These are phyloP conservation scores for Eupeodes latifasciatus DNA, from an alignment of 2,888 invertebrate genomes.

Conservation along the genomic window DNA sequence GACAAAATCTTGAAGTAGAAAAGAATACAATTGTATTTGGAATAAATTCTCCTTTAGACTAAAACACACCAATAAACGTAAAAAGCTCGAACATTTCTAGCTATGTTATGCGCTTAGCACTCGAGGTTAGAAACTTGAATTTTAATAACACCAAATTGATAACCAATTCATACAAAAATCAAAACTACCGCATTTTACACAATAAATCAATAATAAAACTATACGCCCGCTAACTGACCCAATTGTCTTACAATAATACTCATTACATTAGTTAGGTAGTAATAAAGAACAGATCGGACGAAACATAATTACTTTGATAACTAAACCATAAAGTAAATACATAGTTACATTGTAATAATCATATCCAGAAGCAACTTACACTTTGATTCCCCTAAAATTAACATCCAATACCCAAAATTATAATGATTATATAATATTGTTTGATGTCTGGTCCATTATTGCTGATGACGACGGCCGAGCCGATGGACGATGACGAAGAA, in stretches of 20 bases:
- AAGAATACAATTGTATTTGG: no score
- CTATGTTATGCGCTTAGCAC: no score
- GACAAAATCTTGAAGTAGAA: no score
- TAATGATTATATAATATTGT: conserved; percentile 62
- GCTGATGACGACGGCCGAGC: not conserved
- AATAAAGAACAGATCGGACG: conserved; percentile 30
- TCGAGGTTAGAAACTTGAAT: no score
- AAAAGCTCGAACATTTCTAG: no score
- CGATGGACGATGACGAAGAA: not conserved
- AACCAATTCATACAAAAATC: no score
- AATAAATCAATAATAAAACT: no score
- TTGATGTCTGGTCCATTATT: conserved; percentile 44
- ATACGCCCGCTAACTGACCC: conserved; percentile 29
- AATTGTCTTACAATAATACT: conserved; percentile 42
- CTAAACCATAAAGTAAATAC: conserved; percentile 46
- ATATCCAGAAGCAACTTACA: conserved; percentile 60
- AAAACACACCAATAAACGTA: no score
- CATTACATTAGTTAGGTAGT: conserved; percentile 52
- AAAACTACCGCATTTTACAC: no score
- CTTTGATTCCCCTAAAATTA: conserved; percentile 52
- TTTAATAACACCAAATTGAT: no score
- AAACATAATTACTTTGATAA: conserved; percentile 42
- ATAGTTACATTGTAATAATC: conserved; percentile 21
- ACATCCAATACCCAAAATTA: conserved; percentile 70
- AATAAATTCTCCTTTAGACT: no score